These are phyloP conservation scores for Tenualosa ilisha DNA, from an alignment of 2,797 vertebrate species.

Conservation along the genomic window DNA sequence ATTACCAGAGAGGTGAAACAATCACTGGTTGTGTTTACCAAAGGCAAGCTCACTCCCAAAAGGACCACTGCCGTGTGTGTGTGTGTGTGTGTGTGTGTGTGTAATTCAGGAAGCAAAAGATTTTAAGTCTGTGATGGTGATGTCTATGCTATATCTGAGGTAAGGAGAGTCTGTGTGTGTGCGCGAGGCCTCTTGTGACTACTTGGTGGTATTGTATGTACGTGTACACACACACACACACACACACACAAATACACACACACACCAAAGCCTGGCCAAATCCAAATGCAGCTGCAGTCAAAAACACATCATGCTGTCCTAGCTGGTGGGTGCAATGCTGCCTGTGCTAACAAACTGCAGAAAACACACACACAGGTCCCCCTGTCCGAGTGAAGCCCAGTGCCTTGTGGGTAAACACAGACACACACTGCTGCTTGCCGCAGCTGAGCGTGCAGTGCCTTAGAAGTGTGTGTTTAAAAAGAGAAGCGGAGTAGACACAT, in stretches of 20 bases:
- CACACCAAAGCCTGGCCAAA: background rate
- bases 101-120: background rate
- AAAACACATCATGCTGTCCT: background rate
- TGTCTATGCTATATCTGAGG: background rate
- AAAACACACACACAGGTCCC: background rate
- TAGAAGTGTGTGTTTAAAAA: slow-evolving; percentile 17
- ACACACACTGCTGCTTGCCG: background rate
- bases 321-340: background rate
- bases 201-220: background rate
- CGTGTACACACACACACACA: background rate
- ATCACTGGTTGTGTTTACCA: background rate
- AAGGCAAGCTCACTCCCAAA: background rate
- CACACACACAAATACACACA: slow-evolving; percentile 15
- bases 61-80: too few species aligned
- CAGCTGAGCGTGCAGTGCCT: background rate
- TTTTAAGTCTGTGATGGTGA: too few species aligned
- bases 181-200: background rate
- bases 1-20: background rate
- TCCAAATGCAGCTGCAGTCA: background rate
- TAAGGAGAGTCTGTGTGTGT: background rate
- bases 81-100: background rate
- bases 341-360: background rate
- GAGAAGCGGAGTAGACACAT: background rate
- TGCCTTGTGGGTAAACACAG: slow-evolving; percentile 12
- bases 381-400: background rate